Percentiles rank a stretch among this genome's conserved stretches.
Conservation (phyloP, 1,140 invertebrate genomes). For the Formica selysi region DNA sequence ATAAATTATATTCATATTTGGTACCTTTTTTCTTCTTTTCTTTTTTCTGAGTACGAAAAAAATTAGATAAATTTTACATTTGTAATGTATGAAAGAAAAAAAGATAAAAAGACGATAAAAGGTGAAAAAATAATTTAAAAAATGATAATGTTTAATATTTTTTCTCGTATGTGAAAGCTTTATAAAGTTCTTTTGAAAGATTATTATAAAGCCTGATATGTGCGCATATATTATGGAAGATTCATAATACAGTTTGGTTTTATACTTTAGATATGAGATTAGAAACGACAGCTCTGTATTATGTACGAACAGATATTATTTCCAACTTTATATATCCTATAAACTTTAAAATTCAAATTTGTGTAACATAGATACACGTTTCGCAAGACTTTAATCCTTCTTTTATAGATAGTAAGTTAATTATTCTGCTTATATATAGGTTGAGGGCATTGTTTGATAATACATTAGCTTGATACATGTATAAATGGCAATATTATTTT, state of each 20-base stretch:
- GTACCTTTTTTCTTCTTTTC: neutral
- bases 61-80: neutral
- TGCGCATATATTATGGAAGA: neutral
- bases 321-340: constrained; percentile 14
- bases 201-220: constrained; percentile 18
- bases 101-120: neutral
- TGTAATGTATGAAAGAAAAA: neutral
- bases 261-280: constrained; percentile 7
- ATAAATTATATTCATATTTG: neutral
- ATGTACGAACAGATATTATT: constrained; percentile 11
- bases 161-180: neutral
- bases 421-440: constrained; percentile 3
- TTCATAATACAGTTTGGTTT: constrained; percentile 6
- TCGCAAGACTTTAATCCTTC: neutral
- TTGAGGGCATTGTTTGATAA: constrained; percentile 11
- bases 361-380: constrained; percentile 12
- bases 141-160: neutral
- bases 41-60: neutral
- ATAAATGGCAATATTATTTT: constrained; percentile 18
- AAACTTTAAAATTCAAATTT: constrained; percentile 41
- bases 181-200: constrained; percentile 1
- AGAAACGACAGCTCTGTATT: neutral
- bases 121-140: neutral
- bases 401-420: constrained; percentile 26
- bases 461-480: neutral